Evolutionary conservation across 2,888 invertebrate species (phyloP).

Genomic region (Epirrhoe tristata): DNA sequence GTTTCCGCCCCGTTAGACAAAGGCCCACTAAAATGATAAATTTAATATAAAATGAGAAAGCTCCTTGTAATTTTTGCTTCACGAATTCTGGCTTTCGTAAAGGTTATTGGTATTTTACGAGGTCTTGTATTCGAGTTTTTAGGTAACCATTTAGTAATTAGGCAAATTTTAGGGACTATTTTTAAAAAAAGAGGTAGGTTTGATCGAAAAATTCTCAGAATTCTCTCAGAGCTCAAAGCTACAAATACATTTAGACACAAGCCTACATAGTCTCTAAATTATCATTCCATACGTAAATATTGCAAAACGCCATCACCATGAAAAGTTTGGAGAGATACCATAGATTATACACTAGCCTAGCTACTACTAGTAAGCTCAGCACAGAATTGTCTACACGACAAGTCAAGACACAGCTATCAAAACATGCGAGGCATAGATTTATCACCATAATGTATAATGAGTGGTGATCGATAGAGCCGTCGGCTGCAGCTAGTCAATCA

Average conservation of each 20-base stretch:
- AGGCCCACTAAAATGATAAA: constrained; percentile 71
- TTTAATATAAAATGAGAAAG: constrained; percentile 66
- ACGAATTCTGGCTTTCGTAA: constrained; percentile 54
- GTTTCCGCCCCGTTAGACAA: constrained; percentile 64
- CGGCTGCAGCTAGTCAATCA: constrained; percentile 51
- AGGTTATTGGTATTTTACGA: constrained; percentile 56
- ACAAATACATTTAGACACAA: too few relatives aligned
- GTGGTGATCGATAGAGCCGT: constrained; percentile 52
- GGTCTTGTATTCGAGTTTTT: background rate
- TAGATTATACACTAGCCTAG: too few relatives aligned
- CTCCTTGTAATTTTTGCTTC: constrained; percentile 59
- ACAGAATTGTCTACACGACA: background rate
- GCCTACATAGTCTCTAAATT: too few relatives aligned
- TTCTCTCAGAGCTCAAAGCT: too few relatives aligned
- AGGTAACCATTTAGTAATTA: background rate
- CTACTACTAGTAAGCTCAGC: too few relatives aligned
- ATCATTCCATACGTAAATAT: too few relatives aligned
- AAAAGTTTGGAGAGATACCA: too few relatives aligned
- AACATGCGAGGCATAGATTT: constrained; percentile 37
- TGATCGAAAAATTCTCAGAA: too few relatives aligned
- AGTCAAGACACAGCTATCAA: background rate
- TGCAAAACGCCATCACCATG: too few relatives aligned
- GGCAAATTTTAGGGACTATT: background rate
- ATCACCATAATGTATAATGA: constrained; percentile 51
- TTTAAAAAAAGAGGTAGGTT: background rate